Conservation (phyloP, 2,888 invertebrate genomes). For the Trachelus iudaicus region DNA sequence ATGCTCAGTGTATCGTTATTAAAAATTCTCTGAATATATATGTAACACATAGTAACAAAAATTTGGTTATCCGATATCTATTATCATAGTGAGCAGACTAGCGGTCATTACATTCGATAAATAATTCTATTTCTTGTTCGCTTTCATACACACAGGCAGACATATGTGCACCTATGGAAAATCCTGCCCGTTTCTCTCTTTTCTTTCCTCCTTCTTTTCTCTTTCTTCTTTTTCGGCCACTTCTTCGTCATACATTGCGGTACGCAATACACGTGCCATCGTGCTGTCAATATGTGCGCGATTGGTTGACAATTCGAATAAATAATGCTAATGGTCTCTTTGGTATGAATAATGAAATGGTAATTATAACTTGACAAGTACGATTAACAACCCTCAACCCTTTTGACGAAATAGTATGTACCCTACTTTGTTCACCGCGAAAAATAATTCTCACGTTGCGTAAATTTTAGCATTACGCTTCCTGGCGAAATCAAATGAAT, state of each 20-base stretch:
- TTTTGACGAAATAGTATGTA: slow-evolving; percentile 10
- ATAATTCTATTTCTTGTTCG: not conserved
- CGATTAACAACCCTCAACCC: slow-evolving; percentile 11
- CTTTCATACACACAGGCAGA: not conserved
- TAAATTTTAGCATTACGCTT: not conserved
- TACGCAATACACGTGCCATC: not conserved
- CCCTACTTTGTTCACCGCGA: slow-evolving; percentile 1
- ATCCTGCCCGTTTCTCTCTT: not conserved
- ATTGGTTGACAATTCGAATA: slow-evolving; percentile 2
- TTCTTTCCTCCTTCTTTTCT: too few species aligned
- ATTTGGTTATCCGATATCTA: slow-evolving; percentile 19
- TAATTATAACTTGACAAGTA: slow-evolving; percentile 21
- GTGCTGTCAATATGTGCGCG: not conserved
- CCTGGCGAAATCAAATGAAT: too few species aligned
- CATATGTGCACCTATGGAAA: not conserved
- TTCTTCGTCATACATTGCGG: not conserved
- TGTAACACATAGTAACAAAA: slow-evolving; percentile 15
- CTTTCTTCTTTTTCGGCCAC: too few species aligned
- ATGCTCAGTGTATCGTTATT: slow-evolving; percentile 9
- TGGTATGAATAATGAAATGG: slow-evolving; percentile 40
- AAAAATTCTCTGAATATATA: slow-evolving; percentile 7
- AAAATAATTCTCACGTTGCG: too few species aligned
- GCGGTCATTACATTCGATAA: slow-evolving; percentile 8
- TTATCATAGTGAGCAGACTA: slow-evolving; percentile 16
- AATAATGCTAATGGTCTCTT: slow-evolving; percentile 46